Evolutionary conservation across 2,113 vertebrate genomes (phyloP).

Genomic region (Eubucco bourcierii): DNA sequence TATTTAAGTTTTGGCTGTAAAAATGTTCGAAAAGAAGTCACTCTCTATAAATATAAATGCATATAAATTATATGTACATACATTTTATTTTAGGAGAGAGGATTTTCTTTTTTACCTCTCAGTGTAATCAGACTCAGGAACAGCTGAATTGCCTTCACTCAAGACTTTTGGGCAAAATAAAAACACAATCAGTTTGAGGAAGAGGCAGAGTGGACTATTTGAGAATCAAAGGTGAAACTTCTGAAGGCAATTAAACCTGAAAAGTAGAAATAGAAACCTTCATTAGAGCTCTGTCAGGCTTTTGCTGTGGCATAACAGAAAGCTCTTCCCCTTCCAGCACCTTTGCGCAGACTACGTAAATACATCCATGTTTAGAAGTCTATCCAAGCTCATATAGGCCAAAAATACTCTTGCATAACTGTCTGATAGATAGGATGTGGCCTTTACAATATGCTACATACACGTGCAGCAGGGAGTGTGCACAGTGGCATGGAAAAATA

Average conservation of each 20-base stretch:
- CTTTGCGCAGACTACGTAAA: background rate
- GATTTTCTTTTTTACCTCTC: background rate
- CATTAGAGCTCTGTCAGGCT: background rate
- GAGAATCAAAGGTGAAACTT: background rate
- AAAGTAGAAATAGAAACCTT: background rate
- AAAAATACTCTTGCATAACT: background rate
- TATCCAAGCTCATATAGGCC: background rate
- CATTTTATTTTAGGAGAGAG: background rate
- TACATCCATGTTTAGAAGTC: background rate
- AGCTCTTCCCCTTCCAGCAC: background rate
- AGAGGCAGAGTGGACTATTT: background rate
- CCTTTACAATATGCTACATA: background rate
- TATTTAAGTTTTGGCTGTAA: slow-evolving; percentile 18
- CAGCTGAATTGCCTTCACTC: background rate
- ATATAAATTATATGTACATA: background rate
- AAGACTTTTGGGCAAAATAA: background rate
- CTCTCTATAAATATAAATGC: background rate
- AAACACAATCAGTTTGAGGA: background rate
- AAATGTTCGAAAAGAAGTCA: background rate
- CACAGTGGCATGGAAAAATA: background rate
- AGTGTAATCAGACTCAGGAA: background rate
- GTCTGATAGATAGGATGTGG: background rate
- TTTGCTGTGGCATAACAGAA: background rate
- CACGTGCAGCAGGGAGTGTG: background rate
- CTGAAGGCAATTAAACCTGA: background rate